Evolutionary conservation across 2,113 vertebrate genomes (phyloP).

Genomic region (Andinoacara biseriatus): DNA sequence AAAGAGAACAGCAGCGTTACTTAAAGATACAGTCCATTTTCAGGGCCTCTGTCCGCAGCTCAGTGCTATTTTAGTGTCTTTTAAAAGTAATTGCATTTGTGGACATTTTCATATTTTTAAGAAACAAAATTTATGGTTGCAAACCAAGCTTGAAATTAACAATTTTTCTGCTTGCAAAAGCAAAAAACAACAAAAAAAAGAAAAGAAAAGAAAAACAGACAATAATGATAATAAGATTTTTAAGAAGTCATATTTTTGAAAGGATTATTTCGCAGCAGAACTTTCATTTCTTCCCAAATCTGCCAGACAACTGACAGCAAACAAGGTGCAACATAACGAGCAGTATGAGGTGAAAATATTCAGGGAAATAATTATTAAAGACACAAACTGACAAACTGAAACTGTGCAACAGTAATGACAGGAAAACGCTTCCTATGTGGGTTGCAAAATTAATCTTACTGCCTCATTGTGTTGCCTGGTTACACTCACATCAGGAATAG

Average conservation of each 20-base stretch:
- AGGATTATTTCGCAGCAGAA: constrained; percentile 19
- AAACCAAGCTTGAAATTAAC: constrained; percentile 55
- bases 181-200: no score
- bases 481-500: neutral
- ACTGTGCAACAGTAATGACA: neutral
- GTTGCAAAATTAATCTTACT: neutral
- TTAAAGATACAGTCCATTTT: neutral
- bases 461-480: neutral
- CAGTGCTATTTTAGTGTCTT: neutral
- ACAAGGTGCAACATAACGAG: constrained; percentile 17
- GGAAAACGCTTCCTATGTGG: neutral
- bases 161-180: neutral
- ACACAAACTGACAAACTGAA: neutral
- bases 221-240: constrained; percentile 21
- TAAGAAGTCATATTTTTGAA: neutral
- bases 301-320: constrained; percentile 32
- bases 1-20: neutral
- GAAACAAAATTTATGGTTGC: constrained; percentile 3
- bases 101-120: constrained; percentile 29
- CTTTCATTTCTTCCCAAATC: neutral
- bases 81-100: constrained; percentile 35
- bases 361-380: neutral
- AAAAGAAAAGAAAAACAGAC: constrained; percentile 29
- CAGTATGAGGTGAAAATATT: neutral
- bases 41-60: neutral